Percentiles rank a stretch among this genome's conserved stretches.
These are phyloP conservation scores for Drosophila histrio DNA, from an alignment of 2,888 invertebrate genomes.

Conservation along the genomic window DNA sequence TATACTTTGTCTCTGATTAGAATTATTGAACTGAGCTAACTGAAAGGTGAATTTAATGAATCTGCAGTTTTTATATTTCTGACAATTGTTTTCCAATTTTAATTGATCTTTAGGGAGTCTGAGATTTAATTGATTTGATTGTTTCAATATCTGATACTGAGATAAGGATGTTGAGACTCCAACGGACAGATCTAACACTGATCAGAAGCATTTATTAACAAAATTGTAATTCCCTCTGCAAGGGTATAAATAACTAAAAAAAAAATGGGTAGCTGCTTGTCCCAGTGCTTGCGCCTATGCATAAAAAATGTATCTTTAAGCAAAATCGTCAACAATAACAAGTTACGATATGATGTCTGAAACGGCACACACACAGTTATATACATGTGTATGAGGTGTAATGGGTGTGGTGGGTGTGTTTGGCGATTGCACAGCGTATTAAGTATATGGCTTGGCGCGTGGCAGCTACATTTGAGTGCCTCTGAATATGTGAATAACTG, in stretches of 20 bases:
- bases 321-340: constrained; percentile 62
- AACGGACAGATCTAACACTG: neutral
- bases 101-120: neutral
- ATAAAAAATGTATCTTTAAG: constrained; percentile 46
- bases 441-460: constrained; percentile 37
- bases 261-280: constrained; percentile 47
- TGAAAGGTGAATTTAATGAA: neutral
- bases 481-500: constrained; percentile 31
- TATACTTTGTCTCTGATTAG: too few species aligned
- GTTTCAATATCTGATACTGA: too few species aligned
- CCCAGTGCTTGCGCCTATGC: constrained; percentile 57
- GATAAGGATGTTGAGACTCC: too few species aligned
- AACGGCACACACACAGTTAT: constrained; percentile 15
- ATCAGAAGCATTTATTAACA: neutral
- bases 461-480: constrained; percentile 49
- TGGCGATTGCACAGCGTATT: constrained; percentile 44
- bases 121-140: too few species aligned
- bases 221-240: neutral
- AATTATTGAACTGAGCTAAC: too few species aligned
- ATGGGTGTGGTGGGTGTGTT: constrained; percentile 36
- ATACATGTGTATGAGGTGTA: constrained; percentile 22
- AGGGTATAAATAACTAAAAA: constrained; percentile 2
- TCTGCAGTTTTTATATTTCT: neutral
- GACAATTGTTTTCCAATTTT: accelerated
- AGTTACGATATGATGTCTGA: constrained; percentile 18